Percentiles rank a stretch among this genome's conserved stretches.
These are phyloP conservation scores for Melanophora roralis DNA, from an alignment of 2,888 invertebrate genomes.

Conservation along the genomic window DNA sequence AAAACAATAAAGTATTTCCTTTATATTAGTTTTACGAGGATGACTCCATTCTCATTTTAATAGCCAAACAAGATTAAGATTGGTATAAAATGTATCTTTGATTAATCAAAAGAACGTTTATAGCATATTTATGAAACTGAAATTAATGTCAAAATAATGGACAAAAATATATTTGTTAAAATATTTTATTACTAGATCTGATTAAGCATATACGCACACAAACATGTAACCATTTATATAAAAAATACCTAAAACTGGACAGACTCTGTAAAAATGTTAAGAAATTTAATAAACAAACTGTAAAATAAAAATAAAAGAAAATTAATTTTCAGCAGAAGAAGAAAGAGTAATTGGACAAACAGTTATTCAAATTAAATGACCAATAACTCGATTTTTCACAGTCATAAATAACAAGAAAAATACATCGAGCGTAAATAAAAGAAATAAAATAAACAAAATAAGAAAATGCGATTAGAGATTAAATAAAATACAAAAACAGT, in stretches of 20 bases:
- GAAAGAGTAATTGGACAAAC: conserved; percentile 56
- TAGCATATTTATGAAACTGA: conserved; percentile 69
- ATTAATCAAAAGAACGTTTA: conserved; percentile 65
- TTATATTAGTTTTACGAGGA: neutral
- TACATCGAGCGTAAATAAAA: neutral
- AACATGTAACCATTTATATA: conserved; percentile 9
- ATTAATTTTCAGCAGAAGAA: neutral
- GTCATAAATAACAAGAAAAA: conserved; percentile 51
- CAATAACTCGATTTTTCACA: conserved; percentile 53
- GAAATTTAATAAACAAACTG: neutral
- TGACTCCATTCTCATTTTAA: conserved; percentile 13
- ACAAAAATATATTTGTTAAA: conserved; percentile 75
- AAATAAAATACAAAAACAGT: neutral
- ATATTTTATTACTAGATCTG: conserved; percentile 67
- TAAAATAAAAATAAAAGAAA: conserved; percentile 1
- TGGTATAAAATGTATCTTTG: conserved; percentile 55
- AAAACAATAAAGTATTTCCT: conserved; percentile 42
- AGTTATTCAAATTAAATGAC: conserved; percentile 59
- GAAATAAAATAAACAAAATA: conserved; percentile 21
- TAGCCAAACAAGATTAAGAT: neutral
- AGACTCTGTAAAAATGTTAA: conserved; percentile 16
- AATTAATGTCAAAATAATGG: conserved; percentile 76
- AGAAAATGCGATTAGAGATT: conserved; percentile 14
- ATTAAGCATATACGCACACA: conserved; percentile 22
- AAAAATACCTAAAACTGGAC: conserved; percentile 13